phyloP scores from a whole-genome alignment of 2,113 vertebrate genomes.

The Ondatra zibethicus region DNA sequence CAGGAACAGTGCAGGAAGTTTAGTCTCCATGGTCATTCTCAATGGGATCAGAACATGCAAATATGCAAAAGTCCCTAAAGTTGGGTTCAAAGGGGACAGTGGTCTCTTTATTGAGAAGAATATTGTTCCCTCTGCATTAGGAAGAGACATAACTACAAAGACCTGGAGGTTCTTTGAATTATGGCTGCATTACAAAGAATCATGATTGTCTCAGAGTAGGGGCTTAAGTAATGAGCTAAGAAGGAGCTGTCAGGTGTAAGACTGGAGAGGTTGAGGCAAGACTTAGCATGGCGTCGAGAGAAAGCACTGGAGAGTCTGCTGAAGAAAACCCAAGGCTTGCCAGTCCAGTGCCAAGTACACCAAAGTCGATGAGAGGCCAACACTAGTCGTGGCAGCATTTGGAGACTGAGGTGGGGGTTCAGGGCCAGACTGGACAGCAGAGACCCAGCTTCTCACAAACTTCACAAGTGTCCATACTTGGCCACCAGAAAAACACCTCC shows the following conservation, averaged over 20 bases:
- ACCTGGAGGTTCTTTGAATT: background rate
- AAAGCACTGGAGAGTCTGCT: background rate
- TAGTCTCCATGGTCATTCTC: background rate
- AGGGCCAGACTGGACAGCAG: background rate
- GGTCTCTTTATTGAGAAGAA: constrained; percentile 16
- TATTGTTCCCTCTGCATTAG: background rate
- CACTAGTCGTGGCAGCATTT: background rate
- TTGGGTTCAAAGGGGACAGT: background rate
- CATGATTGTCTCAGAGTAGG: constrained; percentile 22
- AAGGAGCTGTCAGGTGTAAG: background rate
- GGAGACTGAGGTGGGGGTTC: background rate
- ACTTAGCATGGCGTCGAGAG: background rate
- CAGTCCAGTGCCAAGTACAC: background rate
- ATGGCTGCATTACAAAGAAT: background rate
- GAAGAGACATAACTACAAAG: background rate
- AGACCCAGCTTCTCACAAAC: background rate
- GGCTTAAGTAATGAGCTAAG: background rate
- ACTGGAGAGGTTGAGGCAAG: constrained; percentile 11
- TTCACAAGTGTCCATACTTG: constrained; percentile 34
- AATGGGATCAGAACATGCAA: background rate
- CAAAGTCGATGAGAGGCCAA: background rate
- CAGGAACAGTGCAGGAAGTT: background rate
- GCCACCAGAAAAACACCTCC: constrained; percentile 5
- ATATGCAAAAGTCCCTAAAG: background rate
- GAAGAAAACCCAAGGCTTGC: background rate